Base-by-base conservation (phyloP, 2,797 vertebrate species). In the Mycteria americana region DNA sequence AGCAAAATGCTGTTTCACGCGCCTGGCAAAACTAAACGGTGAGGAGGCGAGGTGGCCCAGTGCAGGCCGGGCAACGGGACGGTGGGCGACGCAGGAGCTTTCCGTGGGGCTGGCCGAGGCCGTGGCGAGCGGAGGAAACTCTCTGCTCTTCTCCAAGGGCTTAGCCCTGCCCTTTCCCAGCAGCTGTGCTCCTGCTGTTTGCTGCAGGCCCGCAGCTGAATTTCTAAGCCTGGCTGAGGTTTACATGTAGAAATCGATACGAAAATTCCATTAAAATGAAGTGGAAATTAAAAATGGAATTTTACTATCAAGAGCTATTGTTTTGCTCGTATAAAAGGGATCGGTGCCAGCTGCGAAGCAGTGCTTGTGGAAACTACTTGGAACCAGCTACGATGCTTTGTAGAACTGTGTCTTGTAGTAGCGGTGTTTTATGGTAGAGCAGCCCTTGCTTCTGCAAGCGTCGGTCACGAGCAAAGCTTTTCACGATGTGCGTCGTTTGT, bases 41-140 rank as follows among this genome's bases (percentile, higher is more conserved):
- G 21, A 17, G 46, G 69, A 41, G 41, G 43, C 30, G 11, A 51
- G 13, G 24, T 11, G 65, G n/a, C 57, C 12, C 27, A 2, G 17
- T 28, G 31, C 1, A 18, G 56, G 21, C 6, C 3, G 19, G 35
- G 41, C 11, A 0, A 23, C 39, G 57, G 30, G 35, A 2, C 0
- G 18, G 27, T 10, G 68, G 63, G 6, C 2, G 28, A 30, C 0
- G 0, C 4, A 3, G 70, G 43, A 75, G 17, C 23, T 54, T 65
- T 11, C 33, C 0, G 0, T 0, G 1, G 39, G 23, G 23, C 31
- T 35, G 43, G 35, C 15, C 1, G 2, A 7, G 67, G 33, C 33
- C 3, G 7, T 6, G 45, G 11, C n/a, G n/a, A n/a, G n/a, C 18
- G 18, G 39, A 7, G 57, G 56, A 50, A 28, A 6, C 10, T 31